These are phyloP conservation scores for Eriosoma lanigerum DNA, from an alignment of 1,140 invertebrate species.

Conservation along the genomic window DNA sequence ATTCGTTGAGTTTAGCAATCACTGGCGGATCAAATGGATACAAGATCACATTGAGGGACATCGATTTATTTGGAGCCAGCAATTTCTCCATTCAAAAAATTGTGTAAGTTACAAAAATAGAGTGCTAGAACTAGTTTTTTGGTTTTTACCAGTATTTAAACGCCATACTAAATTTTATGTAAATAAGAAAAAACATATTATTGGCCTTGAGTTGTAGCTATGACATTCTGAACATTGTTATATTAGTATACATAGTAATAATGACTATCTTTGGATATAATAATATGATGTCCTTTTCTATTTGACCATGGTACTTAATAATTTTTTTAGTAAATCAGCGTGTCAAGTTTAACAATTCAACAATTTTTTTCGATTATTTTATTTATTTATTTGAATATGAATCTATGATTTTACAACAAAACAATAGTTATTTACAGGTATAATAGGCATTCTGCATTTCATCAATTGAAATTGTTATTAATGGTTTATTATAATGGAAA, in stretches of 20 bases:
- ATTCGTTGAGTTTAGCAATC: constrained; percentile 68
- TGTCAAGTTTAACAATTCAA: constrained; percentile 1
- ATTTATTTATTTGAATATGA: too few relatives aligned
- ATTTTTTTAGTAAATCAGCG: neutral
- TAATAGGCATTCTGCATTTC: neutral
- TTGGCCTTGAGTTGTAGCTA: too few relatives aligned
- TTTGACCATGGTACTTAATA: neutral
- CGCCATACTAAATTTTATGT: too few relatives aligned
- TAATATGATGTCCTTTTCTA: neutral
- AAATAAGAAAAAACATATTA: too few relatives aligned
- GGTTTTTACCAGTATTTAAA: too few relatives aligned
- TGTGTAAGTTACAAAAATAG: constrained; percentile 62
- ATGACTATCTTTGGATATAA: too few relatives aligned
- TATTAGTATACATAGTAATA: too few relatives aligned
- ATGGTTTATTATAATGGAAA: too few relatives aligned
- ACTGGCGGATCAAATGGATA: constrained; percentile 72
- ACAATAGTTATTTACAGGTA: neutral
- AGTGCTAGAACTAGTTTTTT: too few relatives aligned
- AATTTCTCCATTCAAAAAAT: constrained; percentile 69
- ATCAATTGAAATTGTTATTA: too few relatives aligned
- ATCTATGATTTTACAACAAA: neutral
- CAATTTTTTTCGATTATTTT: too few relatives aligned
- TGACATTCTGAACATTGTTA: too few relatives aligned
- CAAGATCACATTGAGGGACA: constrained; percentile 68
- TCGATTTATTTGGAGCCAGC: constrained; percentile 70